Conservation (phyloP, 2,113 vertebrate species). For the Leptobrachium leishanense region DNA sequence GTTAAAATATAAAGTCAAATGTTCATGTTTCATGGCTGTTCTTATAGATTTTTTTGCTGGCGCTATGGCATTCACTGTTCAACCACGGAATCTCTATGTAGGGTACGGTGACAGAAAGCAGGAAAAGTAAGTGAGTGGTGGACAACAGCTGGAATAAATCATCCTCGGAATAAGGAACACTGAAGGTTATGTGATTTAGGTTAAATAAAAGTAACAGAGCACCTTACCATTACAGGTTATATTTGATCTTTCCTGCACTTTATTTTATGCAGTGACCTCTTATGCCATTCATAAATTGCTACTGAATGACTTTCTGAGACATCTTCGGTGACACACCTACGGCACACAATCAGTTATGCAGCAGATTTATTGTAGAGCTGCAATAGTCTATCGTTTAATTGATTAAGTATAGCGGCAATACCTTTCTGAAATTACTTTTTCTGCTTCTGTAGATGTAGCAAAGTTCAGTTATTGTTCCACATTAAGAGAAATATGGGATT, state of each 20-base stretch:
- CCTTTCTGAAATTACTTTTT: conserved; percentile 13
- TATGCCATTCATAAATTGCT: conserved; percentile 54
- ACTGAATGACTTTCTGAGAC: conserved; percentile 56
- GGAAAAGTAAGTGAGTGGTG: conserved; percentile 32
- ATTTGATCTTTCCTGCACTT: conserved; percentile 54
- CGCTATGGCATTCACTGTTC: conserved; percentile 34
- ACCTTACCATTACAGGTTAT: conserved; percentile 52
- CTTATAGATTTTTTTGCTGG: conserved; percentile 1
- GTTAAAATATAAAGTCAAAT: conserved; percentile 1
- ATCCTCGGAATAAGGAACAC: conserved; percentile 49
- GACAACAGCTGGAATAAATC: conserved; percentile 47
- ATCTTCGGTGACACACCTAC: conserved; percentile 42
- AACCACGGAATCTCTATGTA: neutral
- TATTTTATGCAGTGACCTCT: conserved; percentile 55
- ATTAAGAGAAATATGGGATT: conserved; percentile 3
- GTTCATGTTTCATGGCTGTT: conserved; percentile 23
- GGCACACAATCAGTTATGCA: conserved; percentile 48
- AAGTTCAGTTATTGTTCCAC: conserved; percentile 5
- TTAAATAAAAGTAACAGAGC: conserved; percentile 52
- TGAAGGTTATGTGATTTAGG: conserved; percentile 55
- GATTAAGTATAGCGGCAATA: conserved; percentile 11
- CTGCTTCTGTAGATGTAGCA: neutral
- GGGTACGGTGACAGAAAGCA: conserved; percentile 42
- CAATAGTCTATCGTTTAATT: conserved; percentile 42
- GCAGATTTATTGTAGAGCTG: conserved; percentile 43